Percentiles rank a stretch among this genome's conserved stretches.
Conservation (phyloP, 2,888 invertebrate genomes). For the Tineola bisselliella region DNA sequence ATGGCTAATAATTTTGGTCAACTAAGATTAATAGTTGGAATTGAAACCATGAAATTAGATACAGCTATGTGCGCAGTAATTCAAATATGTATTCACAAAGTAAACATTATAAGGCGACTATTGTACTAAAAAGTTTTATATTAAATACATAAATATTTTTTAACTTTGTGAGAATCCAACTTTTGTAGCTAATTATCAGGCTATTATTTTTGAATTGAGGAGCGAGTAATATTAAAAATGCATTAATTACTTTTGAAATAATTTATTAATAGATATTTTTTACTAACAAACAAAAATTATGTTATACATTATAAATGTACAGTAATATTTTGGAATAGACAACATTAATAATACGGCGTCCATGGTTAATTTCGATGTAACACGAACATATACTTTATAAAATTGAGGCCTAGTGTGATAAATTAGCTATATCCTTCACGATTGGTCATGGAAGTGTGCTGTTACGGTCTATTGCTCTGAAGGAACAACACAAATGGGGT, state of each 20-base stretch:
- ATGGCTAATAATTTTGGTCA: background rate
- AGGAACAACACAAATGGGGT: slow-evolving; percentile 13
- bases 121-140: too few relatives aligned
- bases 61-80: background rate
- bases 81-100: too few relatives aligned
- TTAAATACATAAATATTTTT: too few relatives aligned
- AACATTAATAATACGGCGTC: background rate
- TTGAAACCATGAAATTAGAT: background rate
- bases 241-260: too few relatives aligned
- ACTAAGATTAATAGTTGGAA: background rate
- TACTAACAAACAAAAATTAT: too few relatives aligned
- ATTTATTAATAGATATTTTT: too few relatives aligned
- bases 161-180: too few relatives aligned
- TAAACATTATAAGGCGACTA: too few relatives aligned
- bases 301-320: too few relatives aligned
- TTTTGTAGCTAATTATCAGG: too few relatives aligned
- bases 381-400: slow-evolving; percentile 31
- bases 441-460: slow-evolving; percentile 57
- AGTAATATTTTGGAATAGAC: background rate
- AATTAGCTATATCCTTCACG: slow-evolving; percentile 62
- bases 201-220: too few relatives aligned
- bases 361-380: background rate
- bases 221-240: too few relatives aligned
- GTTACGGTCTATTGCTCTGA: slow-evolving; percentile 18
- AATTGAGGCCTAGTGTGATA: slow-evolving; percentile 60